Evolutionary conservation across 1,140 invertebrate species (phyloP).

Genomic region (Mamestra configurata): DNA sequence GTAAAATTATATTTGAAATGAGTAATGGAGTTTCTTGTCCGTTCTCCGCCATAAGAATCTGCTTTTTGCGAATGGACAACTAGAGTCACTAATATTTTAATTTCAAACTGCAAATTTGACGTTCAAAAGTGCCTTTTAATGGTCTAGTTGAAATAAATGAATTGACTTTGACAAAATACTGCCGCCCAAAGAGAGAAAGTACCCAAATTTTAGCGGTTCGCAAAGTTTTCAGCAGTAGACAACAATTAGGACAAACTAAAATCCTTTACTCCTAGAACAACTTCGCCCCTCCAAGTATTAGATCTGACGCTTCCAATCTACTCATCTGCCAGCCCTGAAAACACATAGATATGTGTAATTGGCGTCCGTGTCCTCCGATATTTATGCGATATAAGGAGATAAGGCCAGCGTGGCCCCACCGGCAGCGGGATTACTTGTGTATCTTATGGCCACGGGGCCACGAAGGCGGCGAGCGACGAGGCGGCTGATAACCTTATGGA

Average conservation of each 20-base stretch:
- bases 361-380: constrained; percentile 43
- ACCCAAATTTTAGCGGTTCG: too few relatives aligned
- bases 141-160: too few relatives aligned
- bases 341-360: constrained; percentile 50
- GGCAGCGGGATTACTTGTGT: constrained; percentile 23
- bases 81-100: too few relatives aligned
- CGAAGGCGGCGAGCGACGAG: constrained; percentile 9
- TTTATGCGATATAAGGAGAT: constrained; percentile 46
- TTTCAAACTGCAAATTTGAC: too few relatives aligned
- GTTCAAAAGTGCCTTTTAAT: too few relatives aligned
- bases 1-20: too few relatives aligned
- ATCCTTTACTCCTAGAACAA: not conserved
- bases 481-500: constrained; percentile 18
- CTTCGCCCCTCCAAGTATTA: not conserved
- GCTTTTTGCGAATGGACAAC: too few relatives aligned
- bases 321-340: constrained; percentile 37
- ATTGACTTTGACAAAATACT: too few relatives aligned
- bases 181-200: too few relatives aligned
- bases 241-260: not conserved
- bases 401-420: constrained; percentile 24
- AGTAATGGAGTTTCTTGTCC: too few relatives aligned
- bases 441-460: constrained; percentile 33
- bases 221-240: too few relatives aligned
- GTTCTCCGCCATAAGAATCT: too few relatives aligned
- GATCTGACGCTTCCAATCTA: not conserved